Conservation (phyloP, 2,797 vertebrate genomes). For the Vultur gryphus region DNA sequence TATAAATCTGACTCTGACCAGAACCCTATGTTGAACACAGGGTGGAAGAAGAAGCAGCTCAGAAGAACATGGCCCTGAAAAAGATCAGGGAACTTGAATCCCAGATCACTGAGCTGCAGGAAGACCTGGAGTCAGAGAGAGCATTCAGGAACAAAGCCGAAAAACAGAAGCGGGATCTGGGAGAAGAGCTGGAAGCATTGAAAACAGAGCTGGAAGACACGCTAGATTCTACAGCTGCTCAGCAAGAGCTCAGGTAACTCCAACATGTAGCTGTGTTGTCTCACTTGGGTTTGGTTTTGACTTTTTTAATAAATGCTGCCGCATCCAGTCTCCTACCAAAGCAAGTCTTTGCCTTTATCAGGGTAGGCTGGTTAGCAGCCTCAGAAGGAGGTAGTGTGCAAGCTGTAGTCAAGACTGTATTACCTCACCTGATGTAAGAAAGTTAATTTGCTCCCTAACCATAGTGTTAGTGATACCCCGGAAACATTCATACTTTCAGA, state of each 20-base stretch:
- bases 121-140: conserved; percentile 94
- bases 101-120: conserved; percentile 93
- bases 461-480: not conserved
- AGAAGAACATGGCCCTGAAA: conserved; percentile 95
- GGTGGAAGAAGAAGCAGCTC: conserved; percentile 93
- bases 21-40: conserved; percentile 67
- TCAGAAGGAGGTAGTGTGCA: not conserved
- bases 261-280: not conserved
- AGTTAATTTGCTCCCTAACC: not conserved
- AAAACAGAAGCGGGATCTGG: conserved; percentile 93
- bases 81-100: conserved; percentile 96
- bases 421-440: not conserved
- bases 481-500: not conserved
- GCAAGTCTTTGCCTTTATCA: not conserved
- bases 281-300: not conserved
- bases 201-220: conserved; percentile 98
- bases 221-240: conserved; percentile 91
- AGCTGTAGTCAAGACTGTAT: not conserved
- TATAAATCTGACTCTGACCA: not conserved
- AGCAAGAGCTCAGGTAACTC: conserved; percentile 91
- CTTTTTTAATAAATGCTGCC: not conserved
- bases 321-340: not conserved
- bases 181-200: conserved; percentile 94
- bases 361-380: not conserved
- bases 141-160: conserved; percentile 89